These are phyloP conservation scores for Sclerurus mexicanus DNA, from an alignment of 2,113 vertebrate genomes.

Conservation along the genomic window DNA sequence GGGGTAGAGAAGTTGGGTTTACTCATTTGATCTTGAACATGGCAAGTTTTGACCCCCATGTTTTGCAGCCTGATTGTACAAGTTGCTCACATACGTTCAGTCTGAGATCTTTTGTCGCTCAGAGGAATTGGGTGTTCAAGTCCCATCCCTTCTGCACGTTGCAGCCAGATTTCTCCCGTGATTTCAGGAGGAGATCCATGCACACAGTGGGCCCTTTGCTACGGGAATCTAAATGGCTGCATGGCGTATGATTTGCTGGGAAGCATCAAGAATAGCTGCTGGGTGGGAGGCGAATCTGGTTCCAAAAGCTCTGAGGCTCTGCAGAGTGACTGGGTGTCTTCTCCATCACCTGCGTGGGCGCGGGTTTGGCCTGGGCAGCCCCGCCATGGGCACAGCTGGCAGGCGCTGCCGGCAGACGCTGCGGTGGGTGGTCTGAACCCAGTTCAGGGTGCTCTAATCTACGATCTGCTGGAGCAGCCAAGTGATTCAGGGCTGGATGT, in stretches of 20 bases:
- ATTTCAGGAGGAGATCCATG: background rate
- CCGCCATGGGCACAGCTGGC: background rate
- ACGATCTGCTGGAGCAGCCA: background rate
- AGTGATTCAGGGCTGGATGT: slow-evolving; percentile 29
- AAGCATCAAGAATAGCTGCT: background rate
- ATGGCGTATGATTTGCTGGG: accelerated
- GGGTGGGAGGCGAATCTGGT: background rate
- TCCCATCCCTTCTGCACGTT: background rate
- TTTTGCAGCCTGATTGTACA: background rate
- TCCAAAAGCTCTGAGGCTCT: background rate
- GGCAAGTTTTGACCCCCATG: background rate
- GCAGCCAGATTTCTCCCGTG: background rate
- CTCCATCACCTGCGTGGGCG: background rate
- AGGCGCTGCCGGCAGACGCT: background rate
- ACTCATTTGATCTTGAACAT: background rate
- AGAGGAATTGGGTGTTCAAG: background rate
- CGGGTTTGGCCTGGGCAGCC: background rate
- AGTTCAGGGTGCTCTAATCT: slow-evolving; percentile 17
- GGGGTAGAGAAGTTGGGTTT: background rate
- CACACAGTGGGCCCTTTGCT: accelerated
- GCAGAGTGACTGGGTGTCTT: background rate
- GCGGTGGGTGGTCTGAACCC: background rate
- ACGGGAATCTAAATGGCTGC: accelerated
- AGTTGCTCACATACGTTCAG: background rate
- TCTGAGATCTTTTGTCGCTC: background rate